These are phyloP conservation scores for Rosalia funebris DNA, from an alignment of 2,888 invertebrate genomes.

Conservation along the genomic window DNA sequence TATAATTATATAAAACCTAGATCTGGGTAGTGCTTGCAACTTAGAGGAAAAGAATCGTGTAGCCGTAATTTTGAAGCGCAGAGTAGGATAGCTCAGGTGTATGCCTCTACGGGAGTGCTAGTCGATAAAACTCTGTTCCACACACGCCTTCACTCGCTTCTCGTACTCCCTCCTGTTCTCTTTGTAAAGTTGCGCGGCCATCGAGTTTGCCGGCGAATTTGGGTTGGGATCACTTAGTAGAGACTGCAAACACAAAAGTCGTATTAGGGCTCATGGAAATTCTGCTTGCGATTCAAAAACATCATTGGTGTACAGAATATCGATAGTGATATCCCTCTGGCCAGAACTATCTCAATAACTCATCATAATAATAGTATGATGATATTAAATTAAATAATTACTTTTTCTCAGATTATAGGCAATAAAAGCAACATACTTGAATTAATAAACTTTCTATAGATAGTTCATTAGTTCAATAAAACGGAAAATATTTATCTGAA, in stretches of 20 bases:
- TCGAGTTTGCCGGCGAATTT: constrained; percentile 98
- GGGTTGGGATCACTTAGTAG: constrained; percentile 99
- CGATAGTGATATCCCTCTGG: too few species aligned
- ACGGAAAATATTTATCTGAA: too few species aligned
- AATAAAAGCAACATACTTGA: too few species aligned
- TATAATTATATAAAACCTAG: constrained; percentile 23
- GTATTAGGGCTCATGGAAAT: not conserved
- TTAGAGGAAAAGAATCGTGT: constrained; percentile 41
- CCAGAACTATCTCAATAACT: too few species aligned
- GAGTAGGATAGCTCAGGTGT: constrained; percentile 42
- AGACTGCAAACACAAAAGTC: constrained; percentile 78
- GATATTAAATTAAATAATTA: too few species aligned
- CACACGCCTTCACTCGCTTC: constrained; percentile 98
- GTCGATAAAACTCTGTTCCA: constrained; percentile 99
- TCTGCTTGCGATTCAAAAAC: too few species aligned
- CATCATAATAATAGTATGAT: too few species aligned
- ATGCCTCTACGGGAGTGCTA: constrained; percentile 65
- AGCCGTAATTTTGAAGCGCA: constrained; percentile 54
- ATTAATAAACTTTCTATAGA: too few species aligned
- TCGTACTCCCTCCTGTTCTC: constrained; percentile 99
- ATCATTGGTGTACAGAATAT: too few species aligned
- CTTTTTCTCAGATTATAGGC: too few species aligned
- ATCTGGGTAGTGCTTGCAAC: constrained; percentile 33
- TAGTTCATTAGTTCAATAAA: too few species aligned
- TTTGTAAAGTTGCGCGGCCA: constrained; percentile 99